Percentiles rank a stretch among this genome's conserved stretches.
Conservation (phyloP, 2,888 invertebrate species). For the Girardia tigrina region DNA sequence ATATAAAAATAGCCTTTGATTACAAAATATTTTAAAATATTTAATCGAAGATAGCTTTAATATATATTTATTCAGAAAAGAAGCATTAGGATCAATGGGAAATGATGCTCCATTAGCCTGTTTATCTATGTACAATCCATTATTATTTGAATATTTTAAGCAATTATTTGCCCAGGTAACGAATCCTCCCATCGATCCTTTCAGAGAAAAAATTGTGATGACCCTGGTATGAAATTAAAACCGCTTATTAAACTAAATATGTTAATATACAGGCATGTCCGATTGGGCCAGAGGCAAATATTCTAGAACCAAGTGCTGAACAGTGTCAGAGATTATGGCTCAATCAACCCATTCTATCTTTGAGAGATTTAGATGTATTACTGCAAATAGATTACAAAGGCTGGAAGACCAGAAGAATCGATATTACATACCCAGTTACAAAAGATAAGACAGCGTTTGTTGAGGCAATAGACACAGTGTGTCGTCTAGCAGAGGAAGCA, state of each 20-base stretch:
- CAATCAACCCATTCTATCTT: conserved; percentile 79
- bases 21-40: too few relatives aligned
- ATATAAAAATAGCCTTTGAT: too few relatives aligned
- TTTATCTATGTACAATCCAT: conserved; percentile 79
- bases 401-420: conserved; percentile 70
- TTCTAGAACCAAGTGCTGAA: conserved; percentile 70
- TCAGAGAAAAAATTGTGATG: conserved; percentile 96
- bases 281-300: conserved; percentile 85
- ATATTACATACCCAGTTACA: conserved; percentile 68
- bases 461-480: conserved; percentile 64
- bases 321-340: conserved; percentile 80
- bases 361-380: conserved; percentile 73
- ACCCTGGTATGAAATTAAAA: conserved; percentile 56
- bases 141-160: conserved; percentile 91
- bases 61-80: conserved; percentile 71
- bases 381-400: conserved; percentile 68
- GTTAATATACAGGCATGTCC: conserved; percentile 62
- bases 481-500: conserved; percentile 66
- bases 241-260: background rate
- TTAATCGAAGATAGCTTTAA: too few relatives aligned
- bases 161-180: conserved; percentile 92
- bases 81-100: conserved; percentile 96
- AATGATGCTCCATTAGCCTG: conserved; percentile 95
- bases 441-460: conserved; percentile 64
- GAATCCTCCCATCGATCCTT: conserved; percentile 97